Conservation (phyloP, 2,797 vertebrate genomes). For the Scolopax rusticola region DNA sequence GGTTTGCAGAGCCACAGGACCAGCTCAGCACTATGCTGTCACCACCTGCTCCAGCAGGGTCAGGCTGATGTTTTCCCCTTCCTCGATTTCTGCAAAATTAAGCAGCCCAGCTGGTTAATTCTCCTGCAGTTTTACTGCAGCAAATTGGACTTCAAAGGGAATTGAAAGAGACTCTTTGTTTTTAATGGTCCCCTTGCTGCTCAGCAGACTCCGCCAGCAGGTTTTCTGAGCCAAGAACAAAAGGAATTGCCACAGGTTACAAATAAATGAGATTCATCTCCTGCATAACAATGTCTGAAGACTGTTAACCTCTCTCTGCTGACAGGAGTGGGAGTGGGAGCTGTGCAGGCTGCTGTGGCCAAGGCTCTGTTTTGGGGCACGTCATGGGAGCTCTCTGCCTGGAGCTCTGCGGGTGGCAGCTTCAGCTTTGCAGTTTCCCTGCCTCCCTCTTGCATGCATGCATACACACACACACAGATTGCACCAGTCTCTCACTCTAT, state of each 20-base stretch:
- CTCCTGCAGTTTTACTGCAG: slow-evolving; percentile 69
- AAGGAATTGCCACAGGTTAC: slow-evolving; percentile 76
- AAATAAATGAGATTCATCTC: slow-evolving; percentile 77
- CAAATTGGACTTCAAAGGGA: slow-evolving; percentile 79
- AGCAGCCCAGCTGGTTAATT: slow-evolving; percentile 61
- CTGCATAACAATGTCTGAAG: slow-evolving; percentile 69
- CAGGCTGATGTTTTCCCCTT: not conserved
- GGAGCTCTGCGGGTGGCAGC: not conserved
- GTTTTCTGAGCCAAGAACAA: slow-evolving; percentile 71
- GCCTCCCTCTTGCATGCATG: not conserved
- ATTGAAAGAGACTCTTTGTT: slow-evolving; percentile 78
- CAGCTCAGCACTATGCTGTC: not conserved
- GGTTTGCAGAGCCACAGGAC: not conserved
- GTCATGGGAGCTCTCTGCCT: not conserved
- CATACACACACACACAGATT: not conserved
- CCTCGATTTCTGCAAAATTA: slow-evolving; percentile 57
- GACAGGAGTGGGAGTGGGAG: not conserved
- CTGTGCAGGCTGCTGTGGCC: not conserved
- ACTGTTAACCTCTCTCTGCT: slow-evolving; percentile 54
- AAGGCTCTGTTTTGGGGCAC: not conserved
- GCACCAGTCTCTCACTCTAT: not conserved
- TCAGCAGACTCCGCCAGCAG: slow-evolving; percentile 46
- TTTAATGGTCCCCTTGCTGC: slow-evolving; percentile 68
- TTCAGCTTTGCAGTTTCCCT: not conserved
- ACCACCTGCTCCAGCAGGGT: not conserved